Conservation (phyloP, 2,113 vertebrate species). For the Grallaria varia region DNA sequence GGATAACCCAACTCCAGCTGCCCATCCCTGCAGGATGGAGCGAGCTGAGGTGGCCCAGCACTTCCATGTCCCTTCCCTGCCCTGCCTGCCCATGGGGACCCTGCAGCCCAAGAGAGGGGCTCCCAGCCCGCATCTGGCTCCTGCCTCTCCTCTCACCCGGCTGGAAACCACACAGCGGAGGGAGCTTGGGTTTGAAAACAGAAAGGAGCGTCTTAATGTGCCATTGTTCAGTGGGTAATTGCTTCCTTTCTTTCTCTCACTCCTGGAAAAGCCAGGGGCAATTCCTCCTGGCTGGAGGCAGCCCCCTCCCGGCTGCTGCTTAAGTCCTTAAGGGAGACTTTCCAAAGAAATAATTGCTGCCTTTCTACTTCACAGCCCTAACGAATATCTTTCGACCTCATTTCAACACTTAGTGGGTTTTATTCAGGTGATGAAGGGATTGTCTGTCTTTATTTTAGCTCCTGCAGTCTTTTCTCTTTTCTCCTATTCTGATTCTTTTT, state of each 20-base stretch:
- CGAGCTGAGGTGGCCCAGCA: not conserved
- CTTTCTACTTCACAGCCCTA: constrained; percentile 60
- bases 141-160: not conserved
- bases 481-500: constrained; percentile 8
- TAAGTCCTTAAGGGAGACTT: constrained; percentile 64
- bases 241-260: constrained; percentile 67
- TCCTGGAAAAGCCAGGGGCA: constrained; percentile 64
- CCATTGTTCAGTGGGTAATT: constrained; percentile 76
- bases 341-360: constrained; percentile 74
- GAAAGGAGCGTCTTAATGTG: constrained; percentile 55
- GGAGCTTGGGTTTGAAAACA: constrained; percentile 51
- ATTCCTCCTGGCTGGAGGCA: constrained; percentile 66
- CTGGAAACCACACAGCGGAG: constrained; percentile 2
- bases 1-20: not conserved
- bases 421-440: constrained; percentile 67
- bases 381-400: constrained; percentile 58
- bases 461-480: constrained; percentile 40
- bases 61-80: not conserved
- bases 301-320: constrained; percentile 67
- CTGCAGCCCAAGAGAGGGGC: not conserved
- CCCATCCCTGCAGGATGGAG: not conserved
- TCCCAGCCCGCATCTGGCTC: not conserved
- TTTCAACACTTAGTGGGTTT: constrained; percentile 58
- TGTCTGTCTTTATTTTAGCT: constrained; percentile 54
- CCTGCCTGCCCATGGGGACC: not conserved